Evolutionary conservation across 2,888 invertebrate genomes (phyloP), one percentile per base, ranked within the genome.

Genomic region (Ormyrus labotus): DNA sequence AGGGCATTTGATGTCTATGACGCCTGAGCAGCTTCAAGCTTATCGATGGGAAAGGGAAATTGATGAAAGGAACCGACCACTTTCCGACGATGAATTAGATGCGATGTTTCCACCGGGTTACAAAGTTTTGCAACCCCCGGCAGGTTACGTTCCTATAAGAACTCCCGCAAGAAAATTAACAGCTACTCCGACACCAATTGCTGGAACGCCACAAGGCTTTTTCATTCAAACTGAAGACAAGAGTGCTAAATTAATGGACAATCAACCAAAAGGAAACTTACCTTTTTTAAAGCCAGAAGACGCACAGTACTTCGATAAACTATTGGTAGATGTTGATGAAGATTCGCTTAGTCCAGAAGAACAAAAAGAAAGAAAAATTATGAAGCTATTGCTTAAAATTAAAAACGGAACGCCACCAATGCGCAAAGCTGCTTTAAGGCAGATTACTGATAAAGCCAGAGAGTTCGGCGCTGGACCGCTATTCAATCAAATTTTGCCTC

Each of bases 321-420:
- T 99, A 83, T 93, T 99, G 84, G 95, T 98, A 75, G 99, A 99
- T 89, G 99, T 99, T 50, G 99, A 99, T 91, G 99, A 99, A 92
- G 98, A 99, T 88, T 92, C 96, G 0, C 93, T 99, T 58, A 96
- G 96, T 72, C 98, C 99, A 0, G 99, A 99, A 87, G 99, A 99
- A 90, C 96, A 97, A 84, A 99, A 99, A 90, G 99, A 99, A 91
- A 93, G 99, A 64, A 99, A 99, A 92, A 99, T 99, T 70, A 99
- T 99, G 99, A 99, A 98, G 89, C 93, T 99, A 9, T 91, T 99
- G 85, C 92, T 99, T 78, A 99, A 99, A 91, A 99, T 99, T 81
- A 99, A 99, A 93, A 99, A 99, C 88, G 99, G 99, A 34, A 99
- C 99, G 0, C 99, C 99, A 11, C 99, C 99, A 0, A 99, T 99